Evolutionary conservation across 2,797 vertebrate species (phyloP), one percentile per base, ranked within the genome.

Genomic region (Tenualosa thibaudeaui): DNA sequence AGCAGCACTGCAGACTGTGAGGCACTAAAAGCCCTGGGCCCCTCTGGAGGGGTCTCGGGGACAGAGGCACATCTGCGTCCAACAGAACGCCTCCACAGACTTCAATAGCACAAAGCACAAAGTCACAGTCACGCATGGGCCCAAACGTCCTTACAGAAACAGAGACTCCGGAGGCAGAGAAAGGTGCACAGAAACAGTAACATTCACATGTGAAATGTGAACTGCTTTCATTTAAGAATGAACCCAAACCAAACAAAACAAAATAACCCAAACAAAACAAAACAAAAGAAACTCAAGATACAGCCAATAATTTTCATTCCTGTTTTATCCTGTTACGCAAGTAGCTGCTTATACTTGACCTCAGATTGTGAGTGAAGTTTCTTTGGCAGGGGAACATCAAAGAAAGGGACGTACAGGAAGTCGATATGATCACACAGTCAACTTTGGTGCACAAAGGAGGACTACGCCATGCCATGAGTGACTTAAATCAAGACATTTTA

Each of bases 171-270:
- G 81, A 88, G 51, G 53, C 31, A 84, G 68, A 84, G 68, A 89
- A 92, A 91, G 86, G 81, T 91, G 89, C 88, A 89, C 82, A 86
- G 83, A 62, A 87, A 89, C 85, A 78, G 81, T 88, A 90, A 90
- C 86, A 88, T 91, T 88, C 87, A 89, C 86, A 86, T 17, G 87
- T 60, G 7, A 83, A 60, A 89, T 83, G 85, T 87, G 87, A 92
- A 90, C 54, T 51, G 53, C 65, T 84, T 26, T 85, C 81, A 88
- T n/a, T 83, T 81, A 85, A 60, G 82, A 81, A 31, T 82, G 1
- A 78, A 78, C 43, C 17, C 71, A 78, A 46, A 22, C 19, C 37
- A 75, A 75, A 37, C 46, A 49, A 3, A 49, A 49, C 46, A 49
- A 49, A 49, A 49, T 0, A 8, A 5, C 7, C 40, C 40, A 46